A percentile compares a stretch with the other conserved stretches of the same genome.
Conservation (phyloP, 2,797 vertebrate genomes). For the Eupleurogrammus muticus region DNA sequence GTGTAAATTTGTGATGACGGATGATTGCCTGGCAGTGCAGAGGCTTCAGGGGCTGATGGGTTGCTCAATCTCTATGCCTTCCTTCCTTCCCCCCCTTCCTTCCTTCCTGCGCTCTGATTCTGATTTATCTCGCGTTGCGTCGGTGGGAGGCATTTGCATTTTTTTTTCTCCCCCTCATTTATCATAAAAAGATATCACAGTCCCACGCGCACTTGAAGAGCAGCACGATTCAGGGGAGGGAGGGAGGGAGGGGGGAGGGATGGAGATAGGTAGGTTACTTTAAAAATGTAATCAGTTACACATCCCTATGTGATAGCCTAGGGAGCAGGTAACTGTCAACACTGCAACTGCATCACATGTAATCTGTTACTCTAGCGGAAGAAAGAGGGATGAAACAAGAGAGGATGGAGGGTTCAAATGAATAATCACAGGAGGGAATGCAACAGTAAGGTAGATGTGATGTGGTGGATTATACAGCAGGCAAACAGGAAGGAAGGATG, state of each 20-base stretch:
- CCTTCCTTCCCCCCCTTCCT: conserved; percentile 53
- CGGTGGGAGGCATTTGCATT: conserved; percentile 85
- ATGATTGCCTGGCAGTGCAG: conserved; percentile 62
- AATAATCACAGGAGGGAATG: conserved; percentile 55
- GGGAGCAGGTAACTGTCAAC: neutral
- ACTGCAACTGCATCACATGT: conserved; percentile 51
- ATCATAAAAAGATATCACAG: conserved; percentile 87
- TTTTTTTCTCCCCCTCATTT: conserved; percentile 81
- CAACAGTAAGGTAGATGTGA: conserved; percentile 52
- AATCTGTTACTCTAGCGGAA: conserved; percentile 42
- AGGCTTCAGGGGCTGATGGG: conserved; percentile 64
- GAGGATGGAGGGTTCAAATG: conserved; percentile 43
- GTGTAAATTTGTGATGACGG: conserved; percentile 58
- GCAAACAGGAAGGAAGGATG: conserved; percentile 43
- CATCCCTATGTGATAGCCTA: conserved; percentile 35
- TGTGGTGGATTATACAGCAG: conserved; percentile 47
- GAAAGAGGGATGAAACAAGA: conserved; percentile 20
- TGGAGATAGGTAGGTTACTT: conserved; percentile 73
- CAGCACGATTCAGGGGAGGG: conserved; percentile 74
- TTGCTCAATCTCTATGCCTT: too few species aligned
- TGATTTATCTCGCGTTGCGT: conserved; percentile 83
- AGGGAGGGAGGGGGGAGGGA: conserved; percentile 68
- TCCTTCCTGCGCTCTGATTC: conserved; percentile 68
- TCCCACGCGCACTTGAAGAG: conserved; percentile 86
- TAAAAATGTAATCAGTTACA: conserved; percentile 69